These are phyloP conservation scores for Aphidius gifuensis DNA, from an alignment of 1,140 invertebrate species.

Conservation along the genomic window DNA sequence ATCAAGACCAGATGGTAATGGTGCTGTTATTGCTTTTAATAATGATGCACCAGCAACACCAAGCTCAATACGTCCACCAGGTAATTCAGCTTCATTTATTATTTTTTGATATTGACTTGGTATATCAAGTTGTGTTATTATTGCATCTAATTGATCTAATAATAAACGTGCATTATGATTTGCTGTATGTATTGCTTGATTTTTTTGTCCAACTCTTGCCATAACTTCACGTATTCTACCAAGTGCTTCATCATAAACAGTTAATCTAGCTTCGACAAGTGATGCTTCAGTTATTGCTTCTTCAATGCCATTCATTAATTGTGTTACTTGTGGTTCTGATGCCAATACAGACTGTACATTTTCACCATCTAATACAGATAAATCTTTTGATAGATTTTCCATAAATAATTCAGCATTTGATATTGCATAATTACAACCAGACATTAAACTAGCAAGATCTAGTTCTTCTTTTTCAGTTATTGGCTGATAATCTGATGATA, in stretches of 20 bases:
- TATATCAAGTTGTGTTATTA: constrained; percentile 71
- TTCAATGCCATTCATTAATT: constrained; percentile 83
- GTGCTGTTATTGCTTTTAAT: constrained; percentile 67
- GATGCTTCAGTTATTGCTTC: constrained; percentile 74
- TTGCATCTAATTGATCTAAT: constrained; percentile 70
- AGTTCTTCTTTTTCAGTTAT: constrained; percentile 76
- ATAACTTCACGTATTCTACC: constrained; percentile 80
- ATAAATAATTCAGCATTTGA: constrained; percentile 85
- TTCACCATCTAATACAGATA: constrained; percentile 80
- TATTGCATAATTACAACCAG: constrained; percentile 75
- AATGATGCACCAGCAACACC: constrained; percentile 77
- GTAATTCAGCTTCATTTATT: constrained; percentile 69
- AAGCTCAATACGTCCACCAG: constrained; percentile 72
- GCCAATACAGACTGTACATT: constrained; percentile 84
- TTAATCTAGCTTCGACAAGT: constrained; percentile 69
- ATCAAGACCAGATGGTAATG: constrained; percentile 47
- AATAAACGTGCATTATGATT: constrained; percentile 82
- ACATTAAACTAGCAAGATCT: constrained; percentile 70
- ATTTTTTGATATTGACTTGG: constrained; percentile 67
- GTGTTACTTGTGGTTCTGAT: constrained; percentile 77
- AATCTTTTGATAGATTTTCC: constrained; percentile 75
- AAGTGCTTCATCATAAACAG: constrained; percentile 76
- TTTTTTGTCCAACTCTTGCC: constrained; percentile 89
- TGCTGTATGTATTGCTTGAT: constrained; percentile 80
- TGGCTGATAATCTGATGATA: constrained; percentile 72